Evolutionary conservation across 2,797 vertebrate genomes (phyloP), one percentile per base, ranked within the genome.

Genomic region (Octomys mimax): DNA sequence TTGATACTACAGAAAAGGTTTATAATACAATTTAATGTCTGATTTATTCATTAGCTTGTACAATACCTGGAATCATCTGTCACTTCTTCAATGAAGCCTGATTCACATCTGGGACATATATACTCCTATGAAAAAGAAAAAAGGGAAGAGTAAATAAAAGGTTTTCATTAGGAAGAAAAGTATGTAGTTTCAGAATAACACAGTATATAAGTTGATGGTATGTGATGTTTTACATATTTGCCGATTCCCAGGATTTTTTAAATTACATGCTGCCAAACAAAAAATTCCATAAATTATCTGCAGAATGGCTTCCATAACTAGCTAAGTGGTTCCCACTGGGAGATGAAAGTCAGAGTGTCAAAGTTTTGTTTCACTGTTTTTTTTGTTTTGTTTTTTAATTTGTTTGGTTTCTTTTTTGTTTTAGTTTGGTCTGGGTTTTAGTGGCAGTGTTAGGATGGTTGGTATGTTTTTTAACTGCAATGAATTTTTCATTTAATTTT

Each of bases 81-180:
- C 97, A 99, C 99, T 98, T 99, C 99, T 97, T 99, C 99, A 19
- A 99, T 99, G 95, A 99, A 99, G 73, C 99, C 99, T 0, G 99
- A 99, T 92, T 99, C 99, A 97, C 99, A 99, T 97, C 99, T 98
- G 9, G 99, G 99, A 97, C 99, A 99, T 70, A 99, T 99, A 95
- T 99, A 99, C 92, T 99, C 99, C 99, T 99, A 98, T 2, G 98
- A 97, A 64, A 94, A 98, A 97, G 39, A 64, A 94, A 54, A 95
- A 31, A 94, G 78, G 64, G 94, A 98, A 68, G 98, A 93, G 61
- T 28, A 96, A 91, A 94, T 49, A 87, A 73, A 87, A 64, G 16
- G 57, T 42, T 92, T 90, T 92, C 79, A 89, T 80, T 39, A 95
- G 39, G 19, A 31, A 81, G n/a, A 22, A 59, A 91, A 31, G 12